These are phyloP conservation scores for Caenorhabditis uteleia DNA, from an alignment of 2,888 invertebrate genomes.

Conservation along the genomic window DNA sequence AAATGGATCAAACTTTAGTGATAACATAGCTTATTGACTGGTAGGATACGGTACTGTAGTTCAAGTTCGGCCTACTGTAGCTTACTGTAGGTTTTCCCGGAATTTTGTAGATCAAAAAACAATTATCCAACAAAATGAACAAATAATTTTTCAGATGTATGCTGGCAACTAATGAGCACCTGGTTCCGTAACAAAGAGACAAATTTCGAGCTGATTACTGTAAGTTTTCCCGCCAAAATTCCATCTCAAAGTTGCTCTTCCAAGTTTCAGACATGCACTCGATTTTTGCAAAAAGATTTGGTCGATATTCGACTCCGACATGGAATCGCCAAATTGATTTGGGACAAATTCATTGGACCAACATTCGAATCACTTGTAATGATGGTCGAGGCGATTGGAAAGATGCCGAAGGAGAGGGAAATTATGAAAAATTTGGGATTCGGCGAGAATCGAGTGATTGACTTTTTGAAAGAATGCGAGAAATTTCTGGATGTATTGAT, in stretches of 20 bases:
- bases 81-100: too few relatives aligned
- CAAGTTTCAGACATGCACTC: conserved; percentile 12
- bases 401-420: conserved; percentile 51
- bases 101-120: neutral
- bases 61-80: too few relatives aligned
- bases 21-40: too few relatives aligned
- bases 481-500: conserved; percentile 31
- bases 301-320: conserved; percentile 51
- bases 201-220: conserved; percentile 8
- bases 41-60: too few relatives aligned
- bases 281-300: conserved; percentile 8
- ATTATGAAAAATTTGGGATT: conserved; percentile 48
- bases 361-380: conserved; percentile 42
- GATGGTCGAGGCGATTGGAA: conserved; percentile 46
- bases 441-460: conserved; percentile 51
- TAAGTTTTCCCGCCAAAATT: too few relatives aligned
- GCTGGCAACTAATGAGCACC: conserved; percentile 53
- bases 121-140: neutral
- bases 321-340: conserved; percentile 59
- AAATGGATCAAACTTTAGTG: too few relatives aligned
- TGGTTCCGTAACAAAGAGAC: conserved; percentile 46
- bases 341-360: conserved; percentile 61
- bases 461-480: conserved; percentile 25
- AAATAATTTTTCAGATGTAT: conserved; percentile 39
- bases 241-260: neutral